Evolutionary conservation across 2,888 invertebrate genomes (phyloP).

Genomic region (Tubulanus polymorphus): DNA sequence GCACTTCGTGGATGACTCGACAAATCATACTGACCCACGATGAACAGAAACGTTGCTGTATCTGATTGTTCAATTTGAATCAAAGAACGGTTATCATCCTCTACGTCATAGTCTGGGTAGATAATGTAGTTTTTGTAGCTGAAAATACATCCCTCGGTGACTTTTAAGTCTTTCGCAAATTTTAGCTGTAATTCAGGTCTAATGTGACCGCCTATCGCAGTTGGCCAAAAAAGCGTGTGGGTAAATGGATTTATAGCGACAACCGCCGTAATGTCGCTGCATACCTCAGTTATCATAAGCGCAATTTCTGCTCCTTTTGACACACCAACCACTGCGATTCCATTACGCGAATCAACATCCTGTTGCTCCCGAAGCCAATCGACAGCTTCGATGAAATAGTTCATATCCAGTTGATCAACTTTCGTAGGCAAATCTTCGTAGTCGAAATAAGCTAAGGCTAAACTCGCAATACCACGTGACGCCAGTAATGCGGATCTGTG

Average conservation of each 20-base stretch:
- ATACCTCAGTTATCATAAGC: background rate
- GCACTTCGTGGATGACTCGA: background rate
- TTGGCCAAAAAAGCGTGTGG: too few relatives aligned
- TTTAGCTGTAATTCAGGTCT: too few relatives aligned
- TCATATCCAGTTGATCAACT: constrained; percentile 15
- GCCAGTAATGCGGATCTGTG: constrained; percentile 38
- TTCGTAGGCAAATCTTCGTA: constrained; percentile 25
- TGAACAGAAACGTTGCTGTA: constrained; percentile 10
- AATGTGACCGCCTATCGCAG: too few relatives aligned
- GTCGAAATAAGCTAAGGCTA: constrained; percentile 33
- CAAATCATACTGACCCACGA: constrained; percentile 13
- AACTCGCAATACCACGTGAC: constrained; percentile 31
- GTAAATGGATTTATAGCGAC: background rate
- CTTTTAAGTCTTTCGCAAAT: too few relatives aligned
- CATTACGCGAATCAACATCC: constrained; percentile 14
- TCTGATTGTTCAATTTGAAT: constrained; percentile 10
- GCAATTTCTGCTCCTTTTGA: constrained; percentile 18
- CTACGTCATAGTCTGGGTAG: background rate
- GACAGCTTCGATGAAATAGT: constrained; percentile 29
- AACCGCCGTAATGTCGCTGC: background rate
- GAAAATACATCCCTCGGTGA: too few relatives aligned
- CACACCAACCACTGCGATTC: constrained; percentile 26
- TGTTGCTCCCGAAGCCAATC: constrained; percentile 25
- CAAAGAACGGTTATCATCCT: background rate
- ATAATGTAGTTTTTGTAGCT: too few relatives aligned